Percentiles rank a stretch among this genome's conserved stretches.
Evolutionary conservation across 2,113 vertebrate species (phyloP).

Genomic region (Phycodurus eques): DNA sequence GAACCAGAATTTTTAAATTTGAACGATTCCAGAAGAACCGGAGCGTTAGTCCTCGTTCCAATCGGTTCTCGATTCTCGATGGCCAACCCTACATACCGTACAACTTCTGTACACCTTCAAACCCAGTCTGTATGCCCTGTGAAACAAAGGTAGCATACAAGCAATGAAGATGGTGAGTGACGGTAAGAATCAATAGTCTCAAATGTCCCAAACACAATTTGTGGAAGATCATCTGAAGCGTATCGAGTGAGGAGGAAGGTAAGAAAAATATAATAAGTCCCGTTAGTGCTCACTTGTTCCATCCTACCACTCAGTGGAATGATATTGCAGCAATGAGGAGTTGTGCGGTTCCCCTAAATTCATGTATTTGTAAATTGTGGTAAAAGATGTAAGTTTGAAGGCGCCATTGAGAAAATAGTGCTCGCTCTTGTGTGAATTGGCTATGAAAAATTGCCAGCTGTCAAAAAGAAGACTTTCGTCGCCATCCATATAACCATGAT

Average conservation of each 20-base stretch:
- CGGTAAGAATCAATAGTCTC: conserved; percentile 8
- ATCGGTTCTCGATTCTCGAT: no score
- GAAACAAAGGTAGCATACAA: conserved; percentile 12
- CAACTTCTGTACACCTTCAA: neutral
- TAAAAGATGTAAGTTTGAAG: neutral
- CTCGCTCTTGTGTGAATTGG: neutral
- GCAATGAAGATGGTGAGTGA: conserved; percentile 6
- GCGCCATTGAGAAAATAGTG: neutral
- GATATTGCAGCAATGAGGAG: conserved; percentile 10
- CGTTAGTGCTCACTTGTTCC: neutral
- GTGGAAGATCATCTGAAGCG: neutral
- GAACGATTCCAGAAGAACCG: no score
- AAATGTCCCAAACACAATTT: conserved; percentile 10
- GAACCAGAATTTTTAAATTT: no score
- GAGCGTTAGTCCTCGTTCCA: no score
- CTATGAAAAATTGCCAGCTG: conserved; percentile 26
- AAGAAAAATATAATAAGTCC: neutral
- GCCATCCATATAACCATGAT: conserved; percentile 9
- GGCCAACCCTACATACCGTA: no score
- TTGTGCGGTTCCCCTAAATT: neutral
- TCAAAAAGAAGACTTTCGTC: conserved; percentile 11
- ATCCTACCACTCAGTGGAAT: conserved; percentile 16
- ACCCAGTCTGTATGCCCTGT: neutral
- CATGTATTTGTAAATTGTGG: neutral
- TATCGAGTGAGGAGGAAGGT: neutral